Conservation (phyloP, 2,888 invertebrate genomes). For the Hylaea fasciaria region DNA sequence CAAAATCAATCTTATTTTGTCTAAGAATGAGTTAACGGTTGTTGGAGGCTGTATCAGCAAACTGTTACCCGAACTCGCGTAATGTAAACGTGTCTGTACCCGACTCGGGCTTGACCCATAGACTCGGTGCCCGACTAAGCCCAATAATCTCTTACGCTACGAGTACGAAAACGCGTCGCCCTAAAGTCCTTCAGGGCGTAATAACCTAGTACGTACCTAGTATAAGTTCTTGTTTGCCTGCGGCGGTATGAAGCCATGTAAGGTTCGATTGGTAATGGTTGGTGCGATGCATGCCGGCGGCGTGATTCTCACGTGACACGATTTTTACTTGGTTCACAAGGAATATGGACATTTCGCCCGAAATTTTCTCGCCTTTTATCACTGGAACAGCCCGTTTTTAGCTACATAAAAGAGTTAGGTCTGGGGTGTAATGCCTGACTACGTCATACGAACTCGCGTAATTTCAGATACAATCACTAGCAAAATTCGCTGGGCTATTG, state of each 20-base stretch:
- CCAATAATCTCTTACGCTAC: constrained; percentile 17
- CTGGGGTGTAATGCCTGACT: not conserved
- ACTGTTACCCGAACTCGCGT: constrained; percentile 1
- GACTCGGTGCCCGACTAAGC: constrained; percentile 23
- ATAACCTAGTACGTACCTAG: constrained; percentile 13
- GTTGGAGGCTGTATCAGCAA: not conserved
- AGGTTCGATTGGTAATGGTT: constrained; percentile 48
- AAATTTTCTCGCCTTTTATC: no score
- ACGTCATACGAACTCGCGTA: no score
- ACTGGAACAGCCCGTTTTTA: not conserved
- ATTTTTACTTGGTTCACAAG: constrained; percentile 2
- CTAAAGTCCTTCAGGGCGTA: constrained; percentile 7
- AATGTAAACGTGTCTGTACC: constrained; percentile 10
- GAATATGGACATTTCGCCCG: not conserved
- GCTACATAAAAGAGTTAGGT: not conserved
- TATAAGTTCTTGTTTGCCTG: constrained; percentile 19
- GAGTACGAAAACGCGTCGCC: not conserved
- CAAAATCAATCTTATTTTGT: not conserved
- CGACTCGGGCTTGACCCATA: constrained; percentile 8
- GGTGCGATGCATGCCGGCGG: constrained; percentile 30
- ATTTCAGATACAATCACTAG: not conserved
- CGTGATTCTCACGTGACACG: constrained; percentile 44
- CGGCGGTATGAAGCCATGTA: constrained; percentile 48
- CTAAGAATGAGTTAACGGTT: no score
- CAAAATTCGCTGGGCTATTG: not conserved